Evolutionary conservation across 2,888 invertebrate genomes (phyloP).

Genomic region (Encarsia formosa): DNA sequence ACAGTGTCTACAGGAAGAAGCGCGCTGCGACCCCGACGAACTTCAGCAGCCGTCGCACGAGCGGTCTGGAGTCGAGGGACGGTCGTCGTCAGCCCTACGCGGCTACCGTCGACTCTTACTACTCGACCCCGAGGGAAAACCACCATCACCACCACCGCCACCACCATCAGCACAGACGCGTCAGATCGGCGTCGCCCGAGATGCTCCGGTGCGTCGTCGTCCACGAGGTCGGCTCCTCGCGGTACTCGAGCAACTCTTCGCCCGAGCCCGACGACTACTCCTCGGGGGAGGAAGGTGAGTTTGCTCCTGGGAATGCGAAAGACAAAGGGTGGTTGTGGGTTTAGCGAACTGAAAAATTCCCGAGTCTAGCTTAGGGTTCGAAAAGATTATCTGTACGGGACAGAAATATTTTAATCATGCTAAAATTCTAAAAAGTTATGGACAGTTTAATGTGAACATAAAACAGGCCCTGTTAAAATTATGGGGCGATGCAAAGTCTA

Average conservation of each 20-base stretch:
- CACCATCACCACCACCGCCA: slow-evolving; percentile 18
- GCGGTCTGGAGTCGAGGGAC: slow-evolving; percentile 39
- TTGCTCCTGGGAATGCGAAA: background rate
- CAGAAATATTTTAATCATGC: too few species aligned
- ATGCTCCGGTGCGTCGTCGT: slow-evolving; percentile 14
- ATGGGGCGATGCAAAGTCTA: too few species aligned
- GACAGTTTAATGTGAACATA: too few species aligned
- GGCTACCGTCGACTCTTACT: slow-evolving; percentile 25
- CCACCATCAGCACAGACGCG: slow-evolving; percentile 22
- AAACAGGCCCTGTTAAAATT: too few species aligned
- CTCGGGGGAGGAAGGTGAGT: slow-evolving; percentile 49
- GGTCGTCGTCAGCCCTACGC: slow-evolving; percentile 30
- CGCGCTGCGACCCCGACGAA: slow-evolving; percentile 44
- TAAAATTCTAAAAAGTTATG: too few species aligned
- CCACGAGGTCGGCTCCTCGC: background rate
- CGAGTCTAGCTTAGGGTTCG: background rate
- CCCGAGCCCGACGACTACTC: slow-evolving; percentile 46
- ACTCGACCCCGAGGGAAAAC: background rate
- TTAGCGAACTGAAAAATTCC: too few species aligned
- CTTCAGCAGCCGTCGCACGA: slow-evolving; percentile 41
- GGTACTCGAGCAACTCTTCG: slow-evolving; percentile 40
- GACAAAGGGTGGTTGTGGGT: background rate
- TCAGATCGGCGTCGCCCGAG: slow-evolving; percentile 32
- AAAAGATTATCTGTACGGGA: too few species aligned
- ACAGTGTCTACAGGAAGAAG: slow-evolving; percentile 41